Percentiles rank a stretch among this genome's conserved stretches.
These are phyloP conservation scores for Brachypodius melanocephalos DNA, from an alignment of 2,113 vertebrate genomes.

Conservation along the genomic window DNA sequence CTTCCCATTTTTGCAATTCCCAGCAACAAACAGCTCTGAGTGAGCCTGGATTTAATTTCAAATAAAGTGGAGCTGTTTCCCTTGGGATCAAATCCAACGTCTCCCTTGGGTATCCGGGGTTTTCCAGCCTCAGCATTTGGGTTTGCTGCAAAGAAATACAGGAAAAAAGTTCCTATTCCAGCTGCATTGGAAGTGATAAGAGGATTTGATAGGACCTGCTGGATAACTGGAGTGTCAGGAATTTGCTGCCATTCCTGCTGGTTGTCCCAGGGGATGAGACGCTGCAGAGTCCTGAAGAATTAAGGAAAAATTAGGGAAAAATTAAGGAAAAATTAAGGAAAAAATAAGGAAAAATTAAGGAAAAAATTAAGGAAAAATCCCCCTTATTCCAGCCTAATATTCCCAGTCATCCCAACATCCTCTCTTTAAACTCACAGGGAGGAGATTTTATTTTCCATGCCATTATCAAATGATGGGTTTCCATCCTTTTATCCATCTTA, in stretches of 20 bases:
- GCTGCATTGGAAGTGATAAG: neutral
- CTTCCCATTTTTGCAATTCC: neutral
- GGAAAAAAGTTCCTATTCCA: neutral
- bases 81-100: neutral
- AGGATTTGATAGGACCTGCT: neutral
- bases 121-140: neutral
- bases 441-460: neutral
- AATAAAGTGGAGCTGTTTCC: neutral
- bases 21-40: neutral
- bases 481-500: neutral
- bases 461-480: neutral
- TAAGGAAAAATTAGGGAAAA: neutral
- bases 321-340: neutral
- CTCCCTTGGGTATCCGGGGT: neutral
- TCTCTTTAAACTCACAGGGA: neutral
- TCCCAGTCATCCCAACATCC: neutral
- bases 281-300: neutral
- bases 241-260: neutral
- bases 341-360: neutral
- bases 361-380: neutral
- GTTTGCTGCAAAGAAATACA: neutral
- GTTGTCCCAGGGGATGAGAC: neutral
- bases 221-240: neutral
- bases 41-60: neutral
- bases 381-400: neutral